Conservation (phyloP, 2,113 vertebrate species). For the Hiodon alosoides region DNA sequence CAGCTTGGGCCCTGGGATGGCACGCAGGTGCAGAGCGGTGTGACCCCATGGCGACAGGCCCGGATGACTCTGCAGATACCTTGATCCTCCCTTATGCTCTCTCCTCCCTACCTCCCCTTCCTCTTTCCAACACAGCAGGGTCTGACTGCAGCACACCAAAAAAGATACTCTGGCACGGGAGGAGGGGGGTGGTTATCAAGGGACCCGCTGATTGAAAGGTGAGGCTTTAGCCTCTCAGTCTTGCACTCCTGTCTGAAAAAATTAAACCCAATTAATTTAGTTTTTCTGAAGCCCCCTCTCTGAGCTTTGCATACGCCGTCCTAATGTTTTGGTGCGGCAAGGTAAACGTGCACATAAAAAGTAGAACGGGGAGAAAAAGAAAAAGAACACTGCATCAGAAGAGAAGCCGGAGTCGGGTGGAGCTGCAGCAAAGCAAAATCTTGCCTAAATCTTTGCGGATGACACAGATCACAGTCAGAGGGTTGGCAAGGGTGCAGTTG, state of each 20-base stretch:
- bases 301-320: background rate
- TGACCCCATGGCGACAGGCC: too few species aligned
- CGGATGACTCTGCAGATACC: background rate
- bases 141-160: conserved; percentile 21
- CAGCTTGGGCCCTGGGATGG: too few species aligned
- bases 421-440: too few species aligned
- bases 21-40: too few species aligned
- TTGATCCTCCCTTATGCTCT: background rate
- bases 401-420: too few species aligned
- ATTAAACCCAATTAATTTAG: conserved; percentile 24
- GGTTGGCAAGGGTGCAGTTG: background rate
- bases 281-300: background rate
- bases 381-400: too few species aligned
- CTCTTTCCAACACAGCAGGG: background rate
- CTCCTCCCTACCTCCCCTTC: background rate
- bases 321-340: too few species aligned
- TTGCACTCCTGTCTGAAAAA: conserved; percentile 17
- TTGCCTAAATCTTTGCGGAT: background rate
- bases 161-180: background rate
- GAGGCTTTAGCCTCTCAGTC: conserved; percentile 18
- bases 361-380: too few species aligned
- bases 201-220: conserved; percentile 23
- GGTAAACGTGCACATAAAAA: too few species aligned
- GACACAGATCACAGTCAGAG: background rate
- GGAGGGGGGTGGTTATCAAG: conserved; percentile 19